These are phyloP conservation scores for Phyllotreta striolata DNA, from an alignment of 2,888 invertebrate genomes.

Conservation along the genomic window DNA sequence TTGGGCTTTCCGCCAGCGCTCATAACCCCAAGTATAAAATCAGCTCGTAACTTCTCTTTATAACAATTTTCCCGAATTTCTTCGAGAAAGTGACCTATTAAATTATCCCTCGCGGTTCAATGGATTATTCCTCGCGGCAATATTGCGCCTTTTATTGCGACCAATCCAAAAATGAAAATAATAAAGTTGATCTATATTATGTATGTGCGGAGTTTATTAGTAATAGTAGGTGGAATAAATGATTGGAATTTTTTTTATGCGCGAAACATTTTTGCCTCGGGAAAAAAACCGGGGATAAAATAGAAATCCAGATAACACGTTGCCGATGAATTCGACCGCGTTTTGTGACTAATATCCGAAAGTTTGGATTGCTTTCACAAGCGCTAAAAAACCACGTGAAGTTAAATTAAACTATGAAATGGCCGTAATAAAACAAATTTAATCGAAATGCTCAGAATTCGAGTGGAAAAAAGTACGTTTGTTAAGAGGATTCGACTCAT, in stretches of 20 bases:
- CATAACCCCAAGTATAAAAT: conserved; percentile 17
- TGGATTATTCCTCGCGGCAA: conserved; percentile 14
- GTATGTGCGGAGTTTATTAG: too few relatives aligned
- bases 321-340: background rate
- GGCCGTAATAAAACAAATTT: conserved; percentile 17
- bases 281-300: too few relatives aligned
- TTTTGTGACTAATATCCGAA: conserved; percentile 6
- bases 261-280: too few relatives aligned
- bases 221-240: too few relatives aligned
- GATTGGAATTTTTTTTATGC: too few relatives aligned
- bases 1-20: conserved; percentile 20
- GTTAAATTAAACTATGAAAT: conserved; percentile 19
- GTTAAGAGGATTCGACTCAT: too few relatives aligned
- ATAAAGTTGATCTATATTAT: too few relatives aligned
- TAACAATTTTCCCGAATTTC: conserved; percentile 21
- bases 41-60: conserved; percentile 23
- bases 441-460: conserved; percentile 1
- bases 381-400: conserved; percentile 7
- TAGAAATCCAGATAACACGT: too few relatives aligned
- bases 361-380: conserved; percentile 11
- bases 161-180: background rate
- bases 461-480: background rate
- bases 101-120: conserved; percentile 13
- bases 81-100: conserved; percentile 21
- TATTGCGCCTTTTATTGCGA: background rate